Percentiles rank a stretch among this genome's conserved stretches.
phyloP scores from a whole-genome alignment of 2,797 vertebrate species.

The Acrossocheilus wenchowensis region DNA sequence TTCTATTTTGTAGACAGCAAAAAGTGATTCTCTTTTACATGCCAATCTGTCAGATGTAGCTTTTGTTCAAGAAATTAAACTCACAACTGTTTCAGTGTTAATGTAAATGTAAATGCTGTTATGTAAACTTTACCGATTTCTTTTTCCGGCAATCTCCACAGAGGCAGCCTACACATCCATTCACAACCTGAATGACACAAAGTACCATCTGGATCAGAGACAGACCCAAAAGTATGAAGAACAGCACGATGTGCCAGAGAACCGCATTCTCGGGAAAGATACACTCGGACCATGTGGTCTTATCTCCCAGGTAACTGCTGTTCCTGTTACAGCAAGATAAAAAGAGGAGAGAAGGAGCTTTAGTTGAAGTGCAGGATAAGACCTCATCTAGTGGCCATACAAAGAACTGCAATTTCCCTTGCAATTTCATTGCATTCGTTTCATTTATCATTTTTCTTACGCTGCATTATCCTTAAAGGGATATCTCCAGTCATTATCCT shows the following conservation, averaged over 20 bases:
- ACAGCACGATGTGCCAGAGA: constrained; percentile 86
- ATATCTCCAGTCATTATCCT: not conserved
- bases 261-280: constrained; percentile 77
- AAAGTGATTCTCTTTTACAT: not conserved
- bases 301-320: constrained; percentile 72
- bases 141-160: constrained; percentile 86
- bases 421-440: not conserved
- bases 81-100: not conserved
- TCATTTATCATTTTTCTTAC: constrained; percentile 10
- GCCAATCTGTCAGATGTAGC: not conserved
- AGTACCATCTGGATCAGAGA: constrained; percentile 82
- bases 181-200: constrained; percentile 85
- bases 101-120: not conserved
- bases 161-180: constrained; percentile 85
- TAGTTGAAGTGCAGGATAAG: constrained; percentile 39
- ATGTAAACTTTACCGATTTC: constrained; percentile 69
- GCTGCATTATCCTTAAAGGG: constrained; percentile 69
- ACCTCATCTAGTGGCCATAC: constrained; percentile 37
- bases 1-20: not conserved
- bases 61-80: not conserved
- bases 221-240: constrained; percentile 80
- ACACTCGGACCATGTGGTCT: constrained; percentile 72
- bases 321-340: constrained; percentile 55
- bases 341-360: not conserved
- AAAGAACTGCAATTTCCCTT: not conserved